These are phyloP conservation scores for Drosophila virilis DNA, from an alignment of 1,140 invertebrate genomes.

Conservation along the genomic window DNA sequence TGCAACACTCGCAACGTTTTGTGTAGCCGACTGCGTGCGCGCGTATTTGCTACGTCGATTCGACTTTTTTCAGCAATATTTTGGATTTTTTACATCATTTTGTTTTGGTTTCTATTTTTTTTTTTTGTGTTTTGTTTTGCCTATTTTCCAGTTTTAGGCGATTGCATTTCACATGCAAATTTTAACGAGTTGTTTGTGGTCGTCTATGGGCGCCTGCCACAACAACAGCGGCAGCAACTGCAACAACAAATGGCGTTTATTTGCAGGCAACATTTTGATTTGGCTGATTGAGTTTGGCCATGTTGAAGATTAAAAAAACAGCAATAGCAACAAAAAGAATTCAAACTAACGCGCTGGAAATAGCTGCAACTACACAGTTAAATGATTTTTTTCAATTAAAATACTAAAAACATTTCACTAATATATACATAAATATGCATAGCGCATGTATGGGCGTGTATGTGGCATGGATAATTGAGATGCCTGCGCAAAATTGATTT, in stretches of 20 bases:
- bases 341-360: conserved; percentile 6
- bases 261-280: conserved; percentile 75
- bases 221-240: conserved; percentile 52
- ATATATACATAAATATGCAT: neutral
- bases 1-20: conserved; percentile 24
- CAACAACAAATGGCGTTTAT: conserved; percentile 70
- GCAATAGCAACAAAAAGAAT: neutral
- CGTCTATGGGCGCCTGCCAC: conserved; percentile 54
- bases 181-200: conserved; percentile 79
- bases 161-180: conserved; percentile 77
- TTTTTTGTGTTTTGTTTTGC: conserved; percentile 20
- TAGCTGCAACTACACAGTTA: conserved; percentile 1
- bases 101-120: conserved; percentile 21
- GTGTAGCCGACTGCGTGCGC: conserved; percentile 20
- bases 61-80: conserved; percentile 22
- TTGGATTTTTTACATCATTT: conserved; percentile 21
- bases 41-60: conserved; percentile 30
- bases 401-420: conserved; percentile 8
- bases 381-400: conserved; percentile 48
- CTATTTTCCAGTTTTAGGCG: conserved; percentile 48
- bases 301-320: neutral
- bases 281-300: conserved; percentile 65
- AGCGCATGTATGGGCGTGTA: neutral
- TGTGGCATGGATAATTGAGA: conserved; percentile 4
- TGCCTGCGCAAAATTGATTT: conserved; percentile 7